Evolutionary conservation across 2,888 invertebrate genomes (phyloP).

Genomic region (Hypselothyrea guttata): DNA sequence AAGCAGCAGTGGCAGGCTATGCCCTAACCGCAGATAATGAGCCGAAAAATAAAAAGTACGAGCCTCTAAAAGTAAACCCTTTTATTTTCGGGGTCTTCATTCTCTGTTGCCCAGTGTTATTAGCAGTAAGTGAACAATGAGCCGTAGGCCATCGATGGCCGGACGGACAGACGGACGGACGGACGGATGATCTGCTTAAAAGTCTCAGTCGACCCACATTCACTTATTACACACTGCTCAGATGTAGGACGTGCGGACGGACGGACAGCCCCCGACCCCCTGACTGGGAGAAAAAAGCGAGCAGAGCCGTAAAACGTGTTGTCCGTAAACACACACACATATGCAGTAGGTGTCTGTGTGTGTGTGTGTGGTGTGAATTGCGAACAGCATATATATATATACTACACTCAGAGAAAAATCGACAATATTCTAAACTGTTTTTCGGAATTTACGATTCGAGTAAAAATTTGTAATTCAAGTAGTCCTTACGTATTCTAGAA

Average conservation of each 20-base stretch:
- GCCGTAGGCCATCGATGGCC: slow-evolving; percentile 11
- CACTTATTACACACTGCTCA: slow-evolving; percentile 40
- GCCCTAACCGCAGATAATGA: slow-evolving; percentile 12
- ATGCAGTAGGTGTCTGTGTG: slow-evolving; percentile 9
- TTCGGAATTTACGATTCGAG: no score
- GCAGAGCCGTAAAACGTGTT: slow-evolving; percentile 54
- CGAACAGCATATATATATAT: no score
- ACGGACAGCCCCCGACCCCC: not conserved
- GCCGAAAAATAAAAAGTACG: not conserved
- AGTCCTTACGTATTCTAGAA: no score
- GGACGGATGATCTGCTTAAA: slow-evolving; percentile 48
- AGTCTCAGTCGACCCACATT: slow-evolving; percentile 47
- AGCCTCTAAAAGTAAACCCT: slow-evolving; percentile 4
- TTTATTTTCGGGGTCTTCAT: not conserved
- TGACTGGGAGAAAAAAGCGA: slow-evolving; percentile 8
- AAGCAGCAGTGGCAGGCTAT: not conserved
- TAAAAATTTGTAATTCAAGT: no score
- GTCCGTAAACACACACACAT: slow-evolving; percentile 59
- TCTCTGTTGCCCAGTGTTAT: slow-evolving; percentile 26
- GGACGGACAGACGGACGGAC: not conserved
- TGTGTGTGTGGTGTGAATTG: slow-evolving; percentile 52
- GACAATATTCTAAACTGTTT: no score
- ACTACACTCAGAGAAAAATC: no score
- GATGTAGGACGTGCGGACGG: slow-evolving; percentile 20
- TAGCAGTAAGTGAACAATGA: slow-evolving; percentile 30